Evolutionary conservation across 2,113 vertebrate genomes (phyloP).

Genomic region (Nanger granti): DNA sequence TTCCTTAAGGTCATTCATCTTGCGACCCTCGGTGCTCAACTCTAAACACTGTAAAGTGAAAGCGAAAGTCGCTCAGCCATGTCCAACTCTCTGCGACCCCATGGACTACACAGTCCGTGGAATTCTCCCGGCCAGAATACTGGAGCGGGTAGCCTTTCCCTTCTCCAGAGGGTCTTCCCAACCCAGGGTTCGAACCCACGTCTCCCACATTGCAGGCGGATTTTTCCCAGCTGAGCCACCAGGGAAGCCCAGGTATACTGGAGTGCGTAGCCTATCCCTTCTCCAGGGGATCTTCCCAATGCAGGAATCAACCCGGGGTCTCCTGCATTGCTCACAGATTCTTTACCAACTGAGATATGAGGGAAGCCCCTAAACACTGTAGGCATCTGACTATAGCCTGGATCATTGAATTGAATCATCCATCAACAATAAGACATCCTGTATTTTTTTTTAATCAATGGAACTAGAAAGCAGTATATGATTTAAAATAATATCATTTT

Average conservation of each 20-base stretch:
- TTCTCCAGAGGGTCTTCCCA: not conserved
- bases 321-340: not conserved
- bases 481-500: not conserved
- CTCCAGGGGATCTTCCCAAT: not conserved
- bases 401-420: not conserved
- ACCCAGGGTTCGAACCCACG: not conserved
- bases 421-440: too few species aligned
- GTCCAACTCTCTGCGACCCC: not conserved
- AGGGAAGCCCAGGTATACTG: not conserved
- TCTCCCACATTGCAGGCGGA: rapidly evolving
- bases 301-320: not conserved
- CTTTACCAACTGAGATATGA: not conserved
- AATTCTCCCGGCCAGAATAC: not conserved
- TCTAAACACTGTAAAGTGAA: not conserved
- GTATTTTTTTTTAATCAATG: not conserved
- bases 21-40: not conserved
- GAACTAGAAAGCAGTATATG: not conserved
- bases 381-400: not conserved
- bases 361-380: not conserved
- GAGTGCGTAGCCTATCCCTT: not conserved
- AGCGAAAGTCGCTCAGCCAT: not conserved
- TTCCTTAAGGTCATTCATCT: not conserved
- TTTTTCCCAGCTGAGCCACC: not conserved
- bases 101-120: not conserved
- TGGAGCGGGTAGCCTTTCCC: not conserved